These are phyloP conservation scores for Synanceia verrucosa DNA, from an alignment of 2,797 vertebrate genomes.

Conservation along the genomic window DNA sequence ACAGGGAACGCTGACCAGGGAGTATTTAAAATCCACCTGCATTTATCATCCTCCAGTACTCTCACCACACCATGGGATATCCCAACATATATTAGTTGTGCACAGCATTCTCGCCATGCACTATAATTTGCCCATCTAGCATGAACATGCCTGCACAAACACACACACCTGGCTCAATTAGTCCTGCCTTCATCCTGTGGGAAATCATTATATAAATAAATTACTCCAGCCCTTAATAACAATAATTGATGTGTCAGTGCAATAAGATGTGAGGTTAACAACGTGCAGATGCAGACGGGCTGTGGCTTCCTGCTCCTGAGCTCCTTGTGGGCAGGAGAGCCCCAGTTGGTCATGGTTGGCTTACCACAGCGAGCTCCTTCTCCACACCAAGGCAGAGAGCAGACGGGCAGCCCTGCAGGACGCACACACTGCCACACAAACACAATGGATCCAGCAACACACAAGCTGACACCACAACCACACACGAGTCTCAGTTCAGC, in stretches of 20 bases:
- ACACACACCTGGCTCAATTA: conserved; percentile 78
- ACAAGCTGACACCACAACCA: conserved; percentile 11
- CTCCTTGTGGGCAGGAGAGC: conserved; percentile 61
- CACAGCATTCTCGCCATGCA: conserved; percentile 6
- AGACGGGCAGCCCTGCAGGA: conserved; percentile 67
- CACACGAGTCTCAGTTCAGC: conserved; percentile 28
- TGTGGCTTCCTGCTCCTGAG: conserved; percentile 53
- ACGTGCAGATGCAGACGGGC: conserved; percentile 65
- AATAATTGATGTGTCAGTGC: conserved; percentile 83
- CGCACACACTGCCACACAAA: conserved; percentile 34
- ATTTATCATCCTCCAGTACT: conserved; percentile 26
- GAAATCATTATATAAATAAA: conserved; percentile 82
- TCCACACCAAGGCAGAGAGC: conserved; percentile 61
- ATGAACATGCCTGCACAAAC: conserved; percentile 28
- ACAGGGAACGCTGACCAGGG: conserved; percentile 3
- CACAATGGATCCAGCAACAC: conserved; percentile 17
- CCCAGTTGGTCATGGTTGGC: conserved; percentile 71
- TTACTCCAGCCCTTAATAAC: conserved; percentile 78
- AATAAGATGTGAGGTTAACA: conserved; percentile 77
- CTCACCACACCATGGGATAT: conserved; percentile 41
- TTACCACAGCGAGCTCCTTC: conserved; percentile 54
- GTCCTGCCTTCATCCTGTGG: conserved; percentile 62
- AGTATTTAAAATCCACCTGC: conserved; percentile 10
- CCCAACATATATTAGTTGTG: conserved; percentile 46
- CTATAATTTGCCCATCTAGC: conserved; percentile 44